Evolutionary conservation across 2,888 invertebrate species (phyloP).

Genomic region (Malthinus seriepunctatus): DNA sequence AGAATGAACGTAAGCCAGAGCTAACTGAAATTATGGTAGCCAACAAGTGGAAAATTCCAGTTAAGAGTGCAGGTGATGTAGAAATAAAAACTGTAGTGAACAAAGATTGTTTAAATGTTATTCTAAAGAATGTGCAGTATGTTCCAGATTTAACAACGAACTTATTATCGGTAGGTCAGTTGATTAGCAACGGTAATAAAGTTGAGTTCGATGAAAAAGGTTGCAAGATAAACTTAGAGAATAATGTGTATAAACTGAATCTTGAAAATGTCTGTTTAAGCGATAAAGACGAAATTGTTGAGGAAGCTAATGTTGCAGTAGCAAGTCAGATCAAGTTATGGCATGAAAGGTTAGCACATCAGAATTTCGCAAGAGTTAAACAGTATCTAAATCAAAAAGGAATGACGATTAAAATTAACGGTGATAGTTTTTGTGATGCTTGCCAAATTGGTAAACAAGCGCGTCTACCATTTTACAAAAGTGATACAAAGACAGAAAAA

Average conservation of each 20-base stretch:
- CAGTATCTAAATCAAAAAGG: no score
- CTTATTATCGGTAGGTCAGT: constrained; percentile 23
- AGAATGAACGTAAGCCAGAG: constrained; percentile 9
- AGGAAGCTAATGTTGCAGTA: no score
- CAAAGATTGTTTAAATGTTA: constrained; percentile 9
- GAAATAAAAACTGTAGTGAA: constrained; percentile 12
- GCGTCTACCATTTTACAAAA: no score
- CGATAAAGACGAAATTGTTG: no score
- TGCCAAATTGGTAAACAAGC: no score
- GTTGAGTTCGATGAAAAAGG: constrained; percentile 14
- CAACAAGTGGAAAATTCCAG: constrained; percentile 8
- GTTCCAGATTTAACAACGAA: constrained; percentile 23
- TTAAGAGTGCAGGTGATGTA: constrained; percentile 10
- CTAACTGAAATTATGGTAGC: constrained; percentile 19
- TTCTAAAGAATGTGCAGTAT: constrained; percentile 15
- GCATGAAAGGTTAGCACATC: no score
- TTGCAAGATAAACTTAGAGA: constrained; percentile 19
- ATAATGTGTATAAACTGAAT: constrained; percentile 7
- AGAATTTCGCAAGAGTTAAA: no score
- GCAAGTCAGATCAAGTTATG: no score
- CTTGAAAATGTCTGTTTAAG: no score
- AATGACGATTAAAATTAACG: no score
- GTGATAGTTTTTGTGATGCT: no score
- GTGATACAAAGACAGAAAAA: no score
- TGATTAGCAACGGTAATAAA: constrained; percentile 20